Evolutionary conservation across 2,113 vertebrate genomes (phyloP).

Genomic region (Mandrillus leucophaeus): DNA sequence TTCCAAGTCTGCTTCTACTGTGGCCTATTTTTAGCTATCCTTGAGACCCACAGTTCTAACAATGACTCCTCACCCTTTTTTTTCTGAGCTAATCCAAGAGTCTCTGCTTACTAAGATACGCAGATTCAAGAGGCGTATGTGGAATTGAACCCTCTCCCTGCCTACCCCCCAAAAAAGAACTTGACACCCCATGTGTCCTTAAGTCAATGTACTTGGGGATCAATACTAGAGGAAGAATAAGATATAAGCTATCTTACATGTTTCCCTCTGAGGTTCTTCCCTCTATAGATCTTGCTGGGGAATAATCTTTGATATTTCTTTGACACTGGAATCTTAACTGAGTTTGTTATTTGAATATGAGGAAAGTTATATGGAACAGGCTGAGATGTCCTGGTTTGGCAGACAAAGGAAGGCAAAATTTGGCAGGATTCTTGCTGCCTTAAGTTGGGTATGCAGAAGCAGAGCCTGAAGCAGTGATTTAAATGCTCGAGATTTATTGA

Average conservation of each 20-base stretch:
- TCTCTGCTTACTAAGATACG: background rate
- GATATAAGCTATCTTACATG: background rate
- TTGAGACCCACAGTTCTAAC: background rate
- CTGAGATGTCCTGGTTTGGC: background rate
- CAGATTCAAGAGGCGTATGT: background rate
- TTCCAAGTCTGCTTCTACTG: background rate
- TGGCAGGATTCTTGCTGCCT: background rate
- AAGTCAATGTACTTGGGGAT: background rate
- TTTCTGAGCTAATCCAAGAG: background rate
- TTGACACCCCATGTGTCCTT: background rate
- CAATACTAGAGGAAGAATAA: background rate
- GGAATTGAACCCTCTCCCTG: background rate
- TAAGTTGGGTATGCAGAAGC: background rate
- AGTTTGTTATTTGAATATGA: background rate
- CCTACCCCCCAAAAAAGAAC: background rate
- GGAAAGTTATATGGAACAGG: background rate
- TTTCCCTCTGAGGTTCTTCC: background rate
- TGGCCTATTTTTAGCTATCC: background rate
- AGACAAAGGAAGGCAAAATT: background rate
- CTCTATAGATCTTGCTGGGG: background rate
- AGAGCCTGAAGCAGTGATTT: background rate
- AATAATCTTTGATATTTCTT: background rate
- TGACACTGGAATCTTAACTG: background rate
- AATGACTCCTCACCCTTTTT: background rate
- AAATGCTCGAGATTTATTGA: background rate